phyloP scores from a whole-genome alignment of 2,888 invertebrate species.

The Cecidostiba fungosa region DNA sequence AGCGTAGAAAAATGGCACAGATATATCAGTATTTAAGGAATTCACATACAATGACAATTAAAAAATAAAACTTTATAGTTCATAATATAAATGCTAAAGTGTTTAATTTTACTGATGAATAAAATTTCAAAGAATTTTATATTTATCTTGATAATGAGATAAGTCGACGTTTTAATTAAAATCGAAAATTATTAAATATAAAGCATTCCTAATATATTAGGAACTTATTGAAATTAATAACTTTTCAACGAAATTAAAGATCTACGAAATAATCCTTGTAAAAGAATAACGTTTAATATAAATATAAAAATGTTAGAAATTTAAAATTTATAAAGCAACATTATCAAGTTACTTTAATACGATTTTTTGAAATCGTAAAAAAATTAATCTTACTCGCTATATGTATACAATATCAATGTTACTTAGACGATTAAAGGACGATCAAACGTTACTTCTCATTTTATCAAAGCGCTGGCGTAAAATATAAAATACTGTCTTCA shows the following conservation, averaged over 20 bases:
- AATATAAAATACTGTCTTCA: constrained; percentile 73
- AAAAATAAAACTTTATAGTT: not conserved
- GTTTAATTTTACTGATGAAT: not conserved
- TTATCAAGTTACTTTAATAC: constrained; percentile 23
- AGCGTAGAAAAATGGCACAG: constrained; percentile 57
- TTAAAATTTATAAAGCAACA: constrained; percentile 26
- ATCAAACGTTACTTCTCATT: constrained; percentile 53
- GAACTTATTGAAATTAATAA: constrained; percentile 72
- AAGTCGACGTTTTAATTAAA: not conserved
- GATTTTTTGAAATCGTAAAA: constrained; percentile 34
- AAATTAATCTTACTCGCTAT: constrained; percentile 50
- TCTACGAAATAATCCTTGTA: constrained; percentile 72
- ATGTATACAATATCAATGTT: constrained; percentile 55
- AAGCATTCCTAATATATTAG: constrained; percentile 65
- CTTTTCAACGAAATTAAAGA: constrained; percentile 73
- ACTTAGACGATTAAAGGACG: constrained; percentile 56
- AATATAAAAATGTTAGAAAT: constrained; percentile 37
- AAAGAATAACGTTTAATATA: constrained; percentile 70
- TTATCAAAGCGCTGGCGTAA: constrained; percentile 57
- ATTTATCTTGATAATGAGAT: not conserved
- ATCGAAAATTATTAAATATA: constrained; percentile 40
- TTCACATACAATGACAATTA: not conserved
- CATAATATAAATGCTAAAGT: not conserved
- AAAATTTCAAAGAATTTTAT: not conserved
- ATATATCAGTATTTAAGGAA: constrained; percentile 26